Evolutionary conservation across 2,888 invertebrate species (phyloP).

Genomic region (Andrena dorsata): DNA sequence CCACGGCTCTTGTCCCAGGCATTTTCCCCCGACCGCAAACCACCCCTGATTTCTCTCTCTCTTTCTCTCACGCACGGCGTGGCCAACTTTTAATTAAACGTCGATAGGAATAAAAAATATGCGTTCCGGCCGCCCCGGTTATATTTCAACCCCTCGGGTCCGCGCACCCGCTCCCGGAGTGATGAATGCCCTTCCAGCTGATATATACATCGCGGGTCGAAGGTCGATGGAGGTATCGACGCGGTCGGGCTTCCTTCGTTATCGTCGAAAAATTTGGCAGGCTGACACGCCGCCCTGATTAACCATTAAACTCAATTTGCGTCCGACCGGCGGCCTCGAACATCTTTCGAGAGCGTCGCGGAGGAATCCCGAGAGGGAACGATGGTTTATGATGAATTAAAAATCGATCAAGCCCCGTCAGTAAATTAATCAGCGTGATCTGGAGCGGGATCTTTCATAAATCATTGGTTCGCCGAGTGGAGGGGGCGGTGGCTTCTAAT

Average conservation of each 20-base stretch:
- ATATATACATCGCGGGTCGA: constrained; percentile 46
- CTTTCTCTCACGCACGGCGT: constrained; percentile 50
- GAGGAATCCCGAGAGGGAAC: constrained; percentile 26
- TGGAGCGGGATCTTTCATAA: constrained; percentile 69
- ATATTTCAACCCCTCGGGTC: constrained; percentile 68
- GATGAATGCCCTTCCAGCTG: constrained; percentile 68
- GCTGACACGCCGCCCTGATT: constrained; percentile 59
- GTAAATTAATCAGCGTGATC: constrained; percentile 70
- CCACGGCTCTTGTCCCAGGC: neutral
- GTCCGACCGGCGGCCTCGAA: constrained; percentile 23
- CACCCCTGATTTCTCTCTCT: constrained; percentile 40
- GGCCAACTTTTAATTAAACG: constrained; percentile 81
- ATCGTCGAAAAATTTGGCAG: constrained; percentile 64
- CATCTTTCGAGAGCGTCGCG: constrained; percentile 44
- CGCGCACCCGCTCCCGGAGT: constrained; percentile 55
- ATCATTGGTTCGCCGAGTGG: constrained; percentile 56
- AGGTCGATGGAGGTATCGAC: constrained; percentile 57
- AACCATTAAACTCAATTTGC: constrained; percentile 71
- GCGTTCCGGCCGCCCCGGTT: constrained; percentile 57
- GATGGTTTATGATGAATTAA: constrained; percentile 65
- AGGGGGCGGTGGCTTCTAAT: constrained; percentile 40
- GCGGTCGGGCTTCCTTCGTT: constrained; percentile 52
- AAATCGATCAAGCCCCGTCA: constrained; percentile 65
- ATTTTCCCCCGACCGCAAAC: neutral
- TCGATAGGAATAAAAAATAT: constrained; percentile 76